Evolutionary conservation across 2,888 invertebrate species (phyloP), one percentile per base, ranked within the genome.

Genomic region (Thecocarcelia acutangulata): DNA sequence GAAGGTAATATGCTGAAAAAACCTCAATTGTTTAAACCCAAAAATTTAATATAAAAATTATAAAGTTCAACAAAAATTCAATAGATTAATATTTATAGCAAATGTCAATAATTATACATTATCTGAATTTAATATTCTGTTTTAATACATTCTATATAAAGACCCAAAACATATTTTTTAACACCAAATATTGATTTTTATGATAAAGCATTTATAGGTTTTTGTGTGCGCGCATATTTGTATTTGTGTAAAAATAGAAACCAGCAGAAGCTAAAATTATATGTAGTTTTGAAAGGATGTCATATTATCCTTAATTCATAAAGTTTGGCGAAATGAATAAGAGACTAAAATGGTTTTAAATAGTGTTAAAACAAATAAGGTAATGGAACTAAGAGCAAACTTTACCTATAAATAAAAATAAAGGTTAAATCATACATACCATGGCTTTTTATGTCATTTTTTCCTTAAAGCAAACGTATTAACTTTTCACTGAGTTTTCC

Each of bases 121-220:
- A n/a, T n/a, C 44, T 69, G 21, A 69, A 46, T 46, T 56, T 33
- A 28, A 66, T 52, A 19, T 44, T 33, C 8, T 4, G 4, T 59
- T 44, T 42, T 42, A 8, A 21, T 24, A 21, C n/a, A 66, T 40
- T 66, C 19, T 19, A 42, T 68, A 42, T 1, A 33, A 24, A 28
- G 42, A 1, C 46, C 56, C 15, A 56, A 33, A 56, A 0, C 33
- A 56, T 33, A 54, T 72, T 42, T 52, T 13, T n/a, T 12, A 52
- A 33, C 28, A 72, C 19, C 28, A 52, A 68, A 75, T 75, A 68
- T 75, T 68, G 75, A 68, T 68, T 75, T 42, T 46, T 68, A 59
- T 75, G 24, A 61, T 44, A 40, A 46, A 44, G 33, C 9, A 9
- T 28, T 28, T 3, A 6, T 28, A 28, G 28, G 6, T 28, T 28